Evolutionary conservation across 2,888 invertebrate genomes (phyloP), one percentile per base, ranked within the genome.

Genomic region (Microctonus aethiopoides): DNA sequence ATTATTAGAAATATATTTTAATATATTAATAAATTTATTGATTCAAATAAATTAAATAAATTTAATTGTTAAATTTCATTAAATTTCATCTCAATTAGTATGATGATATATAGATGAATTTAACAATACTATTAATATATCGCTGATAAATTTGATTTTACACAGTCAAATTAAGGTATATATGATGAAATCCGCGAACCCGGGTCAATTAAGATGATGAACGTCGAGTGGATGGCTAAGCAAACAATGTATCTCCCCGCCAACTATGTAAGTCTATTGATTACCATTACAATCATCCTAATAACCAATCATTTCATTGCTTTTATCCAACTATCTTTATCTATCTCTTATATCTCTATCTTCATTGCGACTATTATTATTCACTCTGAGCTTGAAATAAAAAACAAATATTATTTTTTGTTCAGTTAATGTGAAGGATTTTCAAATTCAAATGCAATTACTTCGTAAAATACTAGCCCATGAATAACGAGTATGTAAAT

Each of bases 211-310:
- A 83, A 79, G 80, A 76, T 80, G 80, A 84, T 84, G 82, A 80
- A 79, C 78, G 77, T 76, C 78, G 82, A 81, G 51, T 74, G 75
- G 75, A 75, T 77, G 73, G 70, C 67, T 74, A 64, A 65, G 78
- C 80, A 83, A 84, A 83, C 81, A 81, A 78, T 78, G 78, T 79
- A 41, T 41, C 32, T 64, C 64, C 66, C 32, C 76, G 77, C 79
- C 78, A 80, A 78, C 79, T 80, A 77, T 59, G 78, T 78, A 80
- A 79, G 24, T 24, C 79, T 79, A 80, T 80, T 83, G 80, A 84
- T 84, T 83, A 82, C 81, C 82, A 84, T 84, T 84, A 81, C 80
- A 82, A 83, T 84, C 77, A 65, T 81, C 75, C 79, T 82, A 80
- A 82, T 81, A 81, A 79, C 78, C 74, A 76, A 73, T 29, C 61